Conservation (phyloP, 2,797 vertebrate species). For the Onychomys arenicola region DNA sequence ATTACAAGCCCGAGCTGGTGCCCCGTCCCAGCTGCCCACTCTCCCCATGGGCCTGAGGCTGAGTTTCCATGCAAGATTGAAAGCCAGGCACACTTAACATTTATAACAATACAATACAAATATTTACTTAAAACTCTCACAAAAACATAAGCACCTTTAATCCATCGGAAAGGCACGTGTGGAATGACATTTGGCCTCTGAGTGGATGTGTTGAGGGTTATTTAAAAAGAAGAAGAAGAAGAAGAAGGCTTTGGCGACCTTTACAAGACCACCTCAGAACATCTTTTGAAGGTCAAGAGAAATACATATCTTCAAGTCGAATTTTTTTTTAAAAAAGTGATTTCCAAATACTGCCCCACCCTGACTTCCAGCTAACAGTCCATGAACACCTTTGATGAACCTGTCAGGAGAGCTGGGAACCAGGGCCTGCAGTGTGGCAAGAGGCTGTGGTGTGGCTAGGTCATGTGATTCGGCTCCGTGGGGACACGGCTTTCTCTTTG, state of each 20-base stretch:
- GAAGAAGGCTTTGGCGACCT: background rate
- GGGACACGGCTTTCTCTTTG: constrained; percentile 60
- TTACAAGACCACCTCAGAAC: constrained; percentile 3
- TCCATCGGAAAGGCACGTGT: constrained; percentile 91
- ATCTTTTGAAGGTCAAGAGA: constrained; percentile 63
- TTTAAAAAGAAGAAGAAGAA: background rate
- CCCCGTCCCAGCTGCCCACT: rapidly evolving
- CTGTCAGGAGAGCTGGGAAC: background rate
- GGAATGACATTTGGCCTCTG: constrained; percentile 80
- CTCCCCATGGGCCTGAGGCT: background rate
- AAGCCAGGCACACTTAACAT: constrained; percentile 90
- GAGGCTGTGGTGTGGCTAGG: constrained; percentile 79
- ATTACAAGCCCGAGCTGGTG: rapidly evolving
- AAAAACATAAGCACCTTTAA: constrained; percentile 94
- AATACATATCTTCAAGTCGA: constrained; percentile 81
- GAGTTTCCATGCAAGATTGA: constrained; percentile 92
- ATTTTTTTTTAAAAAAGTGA: background rate
- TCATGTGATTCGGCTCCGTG: constrained; percentile 87
- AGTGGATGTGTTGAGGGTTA: constrained; percentile 57
- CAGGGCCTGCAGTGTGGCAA: background rate
- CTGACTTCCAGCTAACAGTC: background rate
- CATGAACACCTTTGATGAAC: rapidly evolving
- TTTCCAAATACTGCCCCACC: background rate
- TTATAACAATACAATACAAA: constrained; percentile 93
- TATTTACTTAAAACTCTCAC: constrained; percentile 97